Conservation (phyloP, 2,888 invertebrate genomes). For the Agrypnus murinus region DNA sequence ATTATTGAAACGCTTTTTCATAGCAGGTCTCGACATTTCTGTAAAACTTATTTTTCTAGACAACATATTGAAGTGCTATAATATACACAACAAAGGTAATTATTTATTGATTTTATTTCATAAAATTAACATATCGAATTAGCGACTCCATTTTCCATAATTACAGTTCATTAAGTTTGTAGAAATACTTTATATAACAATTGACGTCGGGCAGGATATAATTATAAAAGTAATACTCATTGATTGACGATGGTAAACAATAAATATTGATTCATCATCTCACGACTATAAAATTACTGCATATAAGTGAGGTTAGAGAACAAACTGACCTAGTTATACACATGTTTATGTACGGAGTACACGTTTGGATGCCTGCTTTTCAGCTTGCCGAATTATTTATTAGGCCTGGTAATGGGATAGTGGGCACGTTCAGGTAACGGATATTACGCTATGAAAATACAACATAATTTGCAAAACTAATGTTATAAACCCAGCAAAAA, state of each 20-base stretch:
- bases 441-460: conserved; percentile 26
- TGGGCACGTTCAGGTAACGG: conserved; percentile 28
- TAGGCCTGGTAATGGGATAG: conserved; percentile 36
- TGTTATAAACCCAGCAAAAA: conserved; percentile 15
- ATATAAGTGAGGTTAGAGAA: conserved; percentile 8
- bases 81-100: no score
- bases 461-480: conserved; percentile 17
- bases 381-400: conserved; percentile 43
- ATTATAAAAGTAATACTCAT: conserved; percentile 3
- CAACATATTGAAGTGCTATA: no score
- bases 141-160: no score
- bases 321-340: conserved; percentile 40
- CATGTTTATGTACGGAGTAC: neutral
- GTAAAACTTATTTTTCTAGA: no score
- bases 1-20: no score
- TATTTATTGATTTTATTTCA: no score
- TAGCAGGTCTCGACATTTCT: no score
- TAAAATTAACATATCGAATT: no score
- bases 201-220: conserved; percentile 14
- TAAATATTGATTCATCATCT: conserved; percentile 22
- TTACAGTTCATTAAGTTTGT: no score
- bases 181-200: neutral
- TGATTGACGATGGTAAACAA: conserved; percentile 7
- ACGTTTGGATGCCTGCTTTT: conserved; percentile 21
- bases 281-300: conserved; percentile 31